These are phyloP conservation scores for Urechis unicinctus DNA, from an alignment of 2,888 invertebrate genomes.

Conservation along the genomic window DNA sequence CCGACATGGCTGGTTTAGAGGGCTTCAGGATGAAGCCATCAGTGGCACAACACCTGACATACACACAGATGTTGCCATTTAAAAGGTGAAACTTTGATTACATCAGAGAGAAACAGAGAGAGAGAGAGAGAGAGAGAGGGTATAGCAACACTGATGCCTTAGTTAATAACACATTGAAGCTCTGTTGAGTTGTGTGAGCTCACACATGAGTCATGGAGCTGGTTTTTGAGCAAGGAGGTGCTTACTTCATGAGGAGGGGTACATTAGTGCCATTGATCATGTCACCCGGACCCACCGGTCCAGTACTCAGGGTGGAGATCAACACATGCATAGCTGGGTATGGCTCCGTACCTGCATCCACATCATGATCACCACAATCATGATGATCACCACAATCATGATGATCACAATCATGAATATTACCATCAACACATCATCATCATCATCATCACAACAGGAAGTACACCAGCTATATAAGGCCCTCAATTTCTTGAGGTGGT, in stretches of 20 bases:
- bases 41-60: constrained; percentile 9
- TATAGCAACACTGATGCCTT: no score
- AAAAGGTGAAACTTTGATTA: no score
- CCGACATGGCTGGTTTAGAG: constrained; percentile 21
- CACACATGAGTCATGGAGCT: no score
- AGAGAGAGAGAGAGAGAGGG: background rate
- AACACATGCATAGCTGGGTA: constrained; percentile 23
- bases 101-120: no score
- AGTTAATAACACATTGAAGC: background rate
- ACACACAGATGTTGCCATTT: no score
- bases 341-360: constrained; percentile 16
- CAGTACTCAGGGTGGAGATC: constrained; percentile 26
- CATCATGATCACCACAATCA: background rate
- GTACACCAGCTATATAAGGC: background rate
- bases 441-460: background rate
- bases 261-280: constrained; percentile 23
- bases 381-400: background rate
- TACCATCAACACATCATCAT: background rate
- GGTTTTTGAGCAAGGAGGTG: no score
- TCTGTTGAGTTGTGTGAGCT: no score
- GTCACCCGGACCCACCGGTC: constrained; percentile 31
- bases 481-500: background rate
- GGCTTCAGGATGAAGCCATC: constrained; percentile 25
- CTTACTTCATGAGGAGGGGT: constrained; percentile 24
- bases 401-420: background rate